Evolutionary conservation across 2,888 invertebrate species (phyloP), one percentile per base, ranked within the genome.

Genomic region (Pegoplata infirma): DNA sequence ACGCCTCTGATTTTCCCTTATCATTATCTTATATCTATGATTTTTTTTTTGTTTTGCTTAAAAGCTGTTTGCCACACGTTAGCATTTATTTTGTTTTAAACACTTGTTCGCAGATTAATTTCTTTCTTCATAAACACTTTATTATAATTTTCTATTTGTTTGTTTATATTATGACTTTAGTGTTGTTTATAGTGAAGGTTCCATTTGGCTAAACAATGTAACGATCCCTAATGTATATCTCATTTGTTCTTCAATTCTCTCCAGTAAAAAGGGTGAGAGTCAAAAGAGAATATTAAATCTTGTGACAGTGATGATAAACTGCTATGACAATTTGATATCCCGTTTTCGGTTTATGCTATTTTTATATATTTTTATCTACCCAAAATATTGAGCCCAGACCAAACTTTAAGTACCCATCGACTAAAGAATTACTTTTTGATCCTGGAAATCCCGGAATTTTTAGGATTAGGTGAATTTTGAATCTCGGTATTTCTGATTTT

Each of bases 51-150:
- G 32, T 71, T 73, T 51, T 47, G 23, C 44, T 58, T 59, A 10
- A 53, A 75, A 55, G 19, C 28, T 55, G 51, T 64, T 61, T 56
- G 67, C 55, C 56, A 59, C 58, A 53, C 46, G 44, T 64, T 58
- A 17, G 49, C 25, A 49, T 73, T 58, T 73, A 49, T 59, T 76
- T 32, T 64, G 23, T 68, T 72, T 75, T 69, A 68, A 56, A 58
- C 68, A 76, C 76, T 76, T 76, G 73, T 81, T 76, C 19, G 69
- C 63, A 67, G 66, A 19, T 67, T 71, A 58, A 63, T 63, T 23
- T 56, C 28, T 16, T 28, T 63, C 36, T 19, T 14, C 28, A 46
- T 40, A 53, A 61, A 68, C 32, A 64, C 51, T 51, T 8, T 36
- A 49, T 51, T 66, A 44, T 74, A 19, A 36, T 75, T 66, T 55